Evolutionary conservation across 2,797 vertebrate genomes (phyloP).

Genomic region (Phataginus tricuspis): DNA sequence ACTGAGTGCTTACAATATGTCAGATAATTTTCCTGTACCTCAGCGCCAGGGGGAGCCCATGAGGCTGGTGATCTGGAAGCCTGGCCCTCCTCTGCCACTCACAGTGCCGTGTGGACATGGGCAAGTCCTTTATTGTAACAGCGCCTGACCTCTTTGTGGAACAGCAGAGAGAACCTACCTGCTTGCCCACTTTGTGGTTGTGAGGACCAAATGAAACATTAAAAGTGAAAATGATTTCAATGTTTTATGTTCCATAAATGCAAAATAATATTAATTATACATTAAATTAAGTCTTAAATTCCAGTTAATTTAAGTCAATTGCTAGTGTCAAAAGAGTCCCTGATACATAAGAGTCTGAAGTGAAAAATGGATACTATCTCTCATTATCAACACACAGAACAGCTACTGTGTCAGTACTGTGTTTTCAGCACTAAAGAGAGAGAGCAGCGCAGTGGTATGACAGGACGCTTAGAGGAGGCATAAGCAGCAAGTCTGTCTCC

Average conservation of each 20-base stretch:
- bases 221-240: neutral
- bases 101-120: too few relatives aligned
- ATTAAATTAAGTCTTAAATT: neutral
- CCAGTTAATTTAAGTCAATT: neutral
- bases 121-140: neutral
- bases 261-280: neutral
- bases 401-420: fast-evolving
- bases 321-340: neutral
- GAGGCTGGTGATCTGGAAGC: neutral
- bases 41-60: neutral
- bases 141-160: neutral
- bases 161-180: neutral
- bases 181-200: neutral
- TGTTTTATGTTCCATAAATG: neutral
- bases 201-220: neutral
- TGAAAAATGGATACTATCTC: neutral
- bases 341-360: neutral
- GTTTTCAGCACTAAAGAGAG: neutral
- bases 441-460: neutral
- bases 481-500: neutral
- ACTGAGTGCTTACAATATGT: neutral
- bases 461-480: neutral
- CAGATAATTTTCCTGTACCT: neutral
- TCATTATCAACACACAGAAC: neutral
- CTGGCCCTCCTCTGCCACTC: neutral